These are phyloP conservation scores for Origma solitaria DNA, from an alignment of 2,113 vertebrate species.

Conservation along the genomic window DNA sequence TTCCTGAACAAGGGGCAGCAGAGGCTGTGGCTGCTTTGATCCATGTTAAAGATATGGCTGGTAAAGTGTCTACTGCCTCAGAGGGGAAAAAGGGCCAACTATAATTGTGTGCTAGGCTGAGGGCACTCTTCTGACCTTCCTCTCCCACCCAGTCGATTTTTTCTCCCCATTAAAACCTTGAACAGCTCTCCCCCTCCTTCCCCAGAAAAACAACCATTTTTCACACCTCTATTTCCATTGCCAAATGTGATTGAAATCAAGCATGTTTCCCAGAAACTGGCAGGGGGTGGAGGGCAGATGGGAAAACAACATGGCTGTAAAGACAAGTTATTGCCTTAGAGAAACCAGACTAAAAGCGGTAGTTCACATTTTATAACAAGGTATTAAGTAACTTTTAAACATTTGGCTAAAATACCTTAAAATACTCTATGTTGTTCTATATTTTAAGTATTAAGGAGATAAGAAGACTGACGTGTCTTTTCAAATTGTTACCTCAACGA, in stretches of 20 bases:
- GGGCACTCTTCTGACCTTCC: not conserved
- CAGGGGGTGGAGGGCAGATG: conserved; percentile 33
- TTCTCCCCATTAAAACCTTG: not conserved
- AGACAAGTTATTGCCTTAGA: not conserved
- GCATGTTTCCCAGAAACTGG: not conserved
- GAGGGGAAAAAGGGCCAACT: not conserved
- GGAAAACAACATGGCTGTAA: conserved; percentile 10
- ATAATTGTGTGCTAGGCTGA: not conserved
- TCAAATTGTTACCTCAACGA: conserved; percentile 91
- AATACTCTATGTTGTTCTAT: not conserved
- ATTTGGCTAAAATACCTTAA: not conserved
- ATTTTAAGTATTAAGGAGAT: not conserved
- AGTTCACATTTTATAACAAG: not conserved
- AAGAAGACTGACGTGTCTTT: not conserved
- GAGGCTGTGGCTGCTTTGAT: not conserved
- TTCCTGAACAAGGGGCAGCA: not conserved
- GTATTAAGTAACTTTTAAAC: not conserved
- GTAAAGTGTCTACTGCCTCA: not conserved
- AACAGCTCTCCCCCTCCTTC: not conserved
- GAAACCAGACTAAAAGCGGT: not conserved
- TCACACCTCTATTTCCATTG: conserved; percentile 28
- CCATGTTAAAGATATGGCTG: not conserved
- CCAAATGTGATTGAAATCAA: conserved; percentile 14
- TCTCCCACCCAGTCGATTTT: not conserved
- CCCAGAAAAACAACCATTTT: not conserved